A percentile compares a stretch with the other conserved stretches of the same genome.
Evolutionary conservation across 2,888 invertebrate genomes (phyloP).

Genomic region (Philaethria dido): DNA sequence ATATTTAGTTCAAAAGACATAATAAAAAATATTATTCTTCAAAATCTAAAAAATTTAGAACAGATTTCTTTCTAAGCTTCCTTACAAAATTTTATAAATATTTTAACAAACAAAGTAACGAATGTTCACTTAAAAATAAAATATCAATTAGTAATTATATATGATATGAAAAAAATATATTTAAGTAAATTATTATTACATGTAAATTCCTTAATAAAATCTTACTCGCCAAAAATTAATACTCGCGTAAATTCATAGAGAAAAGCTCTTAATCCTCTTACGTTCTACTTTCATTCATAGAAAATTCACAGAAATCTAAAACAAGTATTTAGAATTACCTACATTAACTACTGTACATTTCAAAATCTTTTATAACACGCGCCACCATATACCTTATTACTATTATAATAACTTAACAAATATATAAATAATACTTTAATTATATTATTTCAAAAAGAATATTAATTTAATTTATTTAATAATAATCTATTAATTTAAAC

Average conservation of each 20-base stretch:
- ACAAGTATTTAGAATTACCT: no score
- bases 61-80: no score
- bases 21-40: no score
- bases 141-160: no score
- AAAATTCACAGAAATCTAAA: not conserved
- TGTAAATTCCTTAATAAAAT: not conserved
- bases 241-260: not conserved
- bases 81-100: no score
- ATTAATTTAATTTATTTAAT: not conserved
- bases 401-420: not conserved
- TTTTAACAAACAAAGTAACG: no score
- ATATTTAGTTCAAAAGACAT: no score
- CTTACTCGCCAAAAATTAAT: not conserved
- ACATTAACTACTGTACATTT: not conserved
- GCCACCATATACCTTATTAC: not conserved
- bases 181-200: no score
- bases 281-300: not conserved
- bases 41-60: no score
- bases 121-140: no score
- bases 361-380: not conserved
- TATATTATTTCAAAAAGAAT: no score
- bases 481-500: not conserved
- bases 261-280: not conserved
- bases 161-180: no score
- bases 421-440: not conserved